Percentiles rank a stretch among this genome's conserved stretches.
Evolutionary conservation across 1,140 invertebrate genomes (phyloP).

Genomic region (Drosophila prosaltans): DNA sequence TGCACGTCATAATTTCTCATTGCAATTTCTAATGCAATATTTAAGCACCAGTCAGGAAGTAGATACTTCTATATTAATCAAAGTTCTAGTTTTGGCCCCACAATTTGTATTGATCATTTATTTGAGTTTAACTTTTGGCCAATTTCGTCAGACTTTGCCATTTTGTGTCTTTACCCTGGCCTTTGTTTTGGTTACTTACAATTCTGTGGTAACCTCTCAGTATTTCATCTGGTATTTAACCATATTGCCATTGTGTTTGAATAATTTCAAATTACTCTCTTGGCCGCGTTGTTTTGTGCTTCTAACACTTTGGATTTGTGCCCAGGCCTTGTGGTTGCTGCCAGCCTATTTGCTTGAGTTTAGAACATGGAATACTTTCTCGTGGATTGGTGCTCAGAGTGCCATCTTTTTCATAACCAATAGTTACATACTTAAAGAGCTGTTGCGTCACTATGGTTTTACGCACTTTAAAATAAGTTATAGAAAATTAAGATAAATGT

Average conservation of each 20-base stretch:
- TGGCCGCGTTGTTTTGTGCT: conserved; percentile 83
- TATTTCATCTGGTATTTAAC: conserved; percentile 99
- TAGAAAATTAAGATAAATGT: conserved; percentile 59
- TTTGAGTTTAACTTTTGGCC: conserved; percentile 89
- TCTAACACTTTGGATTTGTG: conserved; percentile 88
- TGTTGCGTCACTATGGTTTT: conserved; percentile 86
- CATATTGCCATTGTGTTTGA: conserved; percentile 91
- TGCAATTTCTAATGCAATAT: conserved; percentile 97
- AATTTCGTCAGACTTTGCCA: conserved; percentile 87
- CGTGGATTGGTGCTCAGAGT: conserved; percentile 90
- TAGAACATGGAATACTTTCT: conserved; percentile 91
- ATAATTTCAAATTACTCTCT: conserved; percentile 86
- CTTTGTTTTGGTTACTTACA: conserved; percentile 95
- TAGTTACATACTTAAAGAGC: conserved; percentile 88
- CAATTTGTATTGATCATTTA: conserved; percentile 89
- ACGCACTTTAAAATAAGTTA: conserved; percentile 62
- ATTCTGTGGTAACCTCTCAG: conserved; percentile 98
- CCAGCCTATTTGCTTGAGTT: conserved; percentile 97
- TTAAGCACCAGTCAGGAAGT: conserved; percentile 85
- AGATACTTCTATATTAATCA: conserved; percentile 85
- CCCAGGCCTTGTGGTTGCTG: conserved; percentile 94
- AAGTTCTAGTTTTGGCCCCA: conserved; percentile 89
- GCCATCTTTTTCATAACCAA: conserved; percentile 91
- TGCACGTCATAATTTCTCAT: conserved; percentile 98
- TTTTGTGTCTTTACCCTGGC: conserved; percentile 94